Evolutionary conservation across 2,797 vertebrate genomes (phyloP).

Genomic region (Lutjanus campechanus): DNA sequence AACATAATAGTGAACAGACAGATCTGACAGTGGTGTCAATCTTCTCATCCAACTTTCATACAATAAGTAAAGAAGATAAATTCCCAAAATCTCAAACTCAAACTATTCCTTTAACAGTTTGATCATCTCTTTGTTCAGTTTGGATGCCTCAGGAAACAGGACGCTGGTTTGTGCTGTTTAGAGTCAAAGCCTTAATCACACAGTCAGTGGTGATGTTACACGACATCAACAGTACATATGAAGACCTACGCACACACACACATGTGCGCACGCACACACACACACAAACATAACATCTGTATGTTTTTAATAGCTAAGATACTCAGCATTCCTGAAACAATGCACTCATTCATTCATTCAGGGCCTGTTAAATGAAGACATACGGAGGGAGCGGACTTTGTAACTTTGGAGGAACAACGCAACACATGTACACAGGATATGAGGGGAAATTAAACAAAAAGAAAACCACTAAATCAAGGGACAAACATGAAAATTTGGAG

Average conservation of each 20-base stretch:
- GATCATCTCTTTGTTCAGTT: slow-evolving; percentile 18
- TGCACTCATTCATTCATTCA: slow-evolving; percentile 59
- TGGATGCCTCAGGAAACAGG: slow-evolving; percentile 43
- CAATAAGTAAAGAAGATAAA: slow-evolving; percentile 8
- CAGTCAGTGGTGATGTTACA: slow-evolving; percentile 49
- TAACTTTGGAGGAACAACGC: slow-evolving; percentile 44
- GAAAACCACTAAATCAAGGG: slow-evolving; percentile 38
- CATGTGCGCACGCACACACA: not conserved
- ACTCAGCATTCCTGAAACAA: slow-evolving; percentile 58
- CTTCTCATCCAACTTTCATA: not conserved
- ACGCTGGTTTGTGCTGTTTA: slow-evolving; percentile 24
- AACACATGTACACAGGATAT: slow-evolving; percentile 48
- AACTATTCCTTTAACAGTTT: slow-evolving; percentile 13
- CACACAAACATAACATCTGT: slow-evolving; percentile 30
- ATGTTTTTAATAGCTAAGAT: slow-evolving; percentile 50
- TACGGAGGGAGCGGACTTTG: slow-evolving; percentile 50
- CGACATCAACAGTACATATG: slow-evolving; percentile 57
- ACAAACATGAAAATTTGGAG: slow-evolving; percentile 73
- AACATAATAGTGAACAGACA: not conserved
- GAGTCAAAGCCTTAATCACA: slow-evolving; percentile 42
- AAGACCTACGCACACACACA: slow-evolving; percentile 46
- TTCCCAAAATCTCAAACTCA: slow-evolving; percentile 16
- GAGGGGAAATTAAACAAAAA: slow-evolving; percentile 23
- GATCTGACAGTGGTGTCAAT: not conserved
- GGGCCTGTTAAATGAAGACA: slow-evolving; percentile 61